These are phyloP conservation scores for Cynopterus sphinx DNA, from an alignment of 2,797 vertebrate genomes.

Conservation along the genomic window DNA sequence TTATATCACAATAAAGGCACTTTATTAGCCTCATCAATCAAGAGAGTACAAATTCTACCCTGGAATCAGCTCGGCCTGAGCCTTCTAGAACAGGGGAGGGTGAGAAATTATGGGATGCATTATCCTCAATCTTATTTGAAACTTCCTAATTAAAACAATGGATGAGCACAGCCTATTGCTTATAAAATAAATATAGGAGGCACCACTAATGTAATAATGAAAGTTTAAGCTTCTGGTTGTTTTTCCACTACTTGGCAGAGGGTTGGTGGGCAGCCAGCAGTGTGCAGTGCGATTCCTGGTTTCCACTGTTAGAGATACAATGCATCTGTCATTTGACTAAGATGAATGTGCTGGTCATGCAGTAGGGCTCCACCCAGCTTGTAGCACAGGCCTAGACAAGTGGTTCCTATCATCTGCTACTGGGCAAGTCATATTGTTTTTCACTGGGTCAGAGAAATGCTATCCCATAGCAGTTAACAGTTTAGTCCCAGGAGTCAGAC, in stretches of 20 bases:
- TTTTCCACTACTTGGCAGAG: constrained; percentile 47
- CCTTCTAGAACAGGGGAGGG: constrained; percentile 77
- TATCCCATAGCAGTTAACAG: background rate
- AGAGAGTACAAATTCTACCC: constrained; percentile 78
- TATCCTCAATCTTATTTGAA: constrained; percentile 85
- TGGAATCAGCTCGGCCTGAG: constrained; percentile 82
- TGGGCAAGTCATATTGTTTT: constrained; percentile 5
- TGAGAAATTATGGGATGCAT: constrained; percentile 84
- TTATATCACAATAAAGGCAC: constrained; percentile 86
- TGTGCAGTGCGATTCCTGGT: constrained; percentile 29
- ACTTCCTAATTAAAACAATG: constrained; percentile 84
- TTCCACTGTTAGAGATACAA: constrained; percentile 59
- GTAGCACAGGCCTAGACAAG: background rate
- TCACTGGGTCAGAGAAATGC: background rate
- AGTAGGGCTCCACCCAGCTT: constrained; percentile 5
- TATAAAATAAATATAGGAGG: constrained; percentile 80
- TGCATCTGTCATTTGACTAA: constrained; percentile 71
- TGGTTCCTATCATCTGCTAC: constrained; percentile 27
- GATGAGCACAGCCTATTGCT: constrained; percentile 80
- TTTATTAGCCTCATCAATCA: constrained; percentile 87
- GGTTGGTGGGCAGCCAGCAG: constrained; percentile 57
- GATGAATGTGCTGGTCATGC: constrained; percentile 43
- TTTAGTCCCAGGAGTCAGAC: background rate
- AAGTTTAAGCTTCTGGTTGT: constrained; percentile 65
- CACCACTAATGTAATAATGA: constrained; percentile 68